Percentiles rank a stretch among this genome's conserved stretches.
Conservation (phyloP, 2,113 vertebrate species). For the Strix aluco region DNA sequence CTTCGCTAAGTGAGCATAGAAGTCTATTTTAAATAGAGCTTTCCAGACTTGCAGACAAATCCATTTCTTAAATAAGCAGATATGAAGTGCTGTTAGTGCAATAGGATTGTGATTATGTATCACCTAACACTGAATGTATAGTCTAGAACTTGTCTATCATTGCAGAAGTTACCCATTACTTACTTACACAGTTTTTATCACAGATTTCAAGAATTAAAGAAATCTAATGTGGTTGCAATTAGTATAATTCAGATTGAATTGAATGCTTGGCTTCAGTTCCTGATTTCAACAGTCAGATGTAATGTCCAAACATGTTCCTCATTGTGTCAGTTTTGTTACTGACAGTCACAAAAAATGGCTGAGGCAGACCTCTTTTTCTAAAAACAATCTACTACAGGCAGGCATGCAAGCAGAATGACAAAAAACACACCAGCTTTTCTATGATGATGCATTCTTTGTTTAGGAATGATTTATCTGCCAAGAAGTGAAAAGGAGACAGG, state of each 20-base stretch:
- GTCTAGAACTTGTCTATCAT: background rate
- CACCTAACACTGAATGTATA: background rate
- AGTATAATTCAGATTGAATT: background rate
- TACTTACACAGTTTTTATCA: background rate
- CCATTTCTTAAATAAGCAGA: background rate
- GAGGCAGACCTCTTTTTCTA: background rate
- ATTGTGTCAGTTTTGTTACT: background rate
- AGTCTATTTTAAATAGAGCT: background rate
- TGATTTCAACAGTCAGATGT: background rate
- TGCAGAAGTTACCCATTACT: background rate
- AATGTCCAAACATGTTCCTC: background rate
- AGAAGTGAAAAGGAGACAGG: background rate
- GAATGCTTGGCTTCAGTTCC: background rate
- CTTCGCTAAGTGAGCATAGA: background rate
- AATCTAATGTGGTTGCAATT: background rate
- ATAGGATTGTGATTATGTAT: rapidly evolving
- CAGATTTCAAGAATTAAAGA: background rate
- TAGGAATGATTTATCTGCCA: background rate
- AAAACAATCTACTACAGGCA: background rate
- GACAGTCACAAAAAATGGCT: background rate
- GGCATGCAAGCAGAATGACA: background rate
- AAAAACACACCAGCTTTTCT: background rate
- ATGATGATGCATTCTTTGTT: background rate
- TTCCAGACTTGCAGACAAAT: background rate
- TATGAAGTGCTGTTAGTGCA: background rate